Evolutionary conservation across 1,140 invertebrate genomes (phyloP).

Genomic region (Tribolium castaneum): DNA sequence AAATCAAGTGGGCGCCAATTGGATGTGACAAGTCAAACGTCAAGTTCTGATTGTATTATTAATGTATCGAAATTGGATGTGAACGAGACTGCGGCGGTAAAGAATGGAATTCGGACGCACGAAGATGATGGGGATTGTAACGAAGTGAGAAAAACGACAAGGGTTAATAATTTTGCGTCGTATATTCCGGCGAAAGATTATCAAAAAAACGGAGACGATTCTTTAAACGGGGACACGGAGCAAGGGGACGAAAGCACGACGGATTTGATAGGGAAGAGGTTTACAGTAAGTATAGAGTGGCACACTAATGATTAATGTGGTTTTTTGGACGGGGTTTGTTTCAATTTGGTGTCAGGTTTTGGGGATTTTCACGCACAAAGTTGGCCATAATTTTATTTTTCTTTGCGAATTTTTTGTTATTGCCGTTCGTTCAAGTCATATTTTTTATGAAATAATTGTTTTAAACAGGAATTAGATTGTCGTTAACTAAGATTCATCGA

Average conservation of each 20-base stretch:
- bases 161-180: slow-evolving; percentile 67
- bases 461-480: too few relatives aligned
- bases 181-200: slow-evolving; percentile 67
- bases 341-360: too few relatives aligned
- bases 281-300: background rate
- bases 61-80: slow-evolving; percentile 43
- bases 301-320: background rate
- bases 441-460: too few relatives aligned
- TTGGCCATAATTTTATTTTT: too few relatives aligned
- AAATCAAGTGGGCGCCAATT: slow-evolving; percentile 1
- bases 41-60: slow-evolving; percentile 15
- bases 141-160: slow-evolving; percentile 41
- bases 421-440: too few relatives aligned
- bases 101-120: slow-evolving; percentile 44
- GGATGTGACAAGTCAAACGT: slow-evolving; percentile 11
- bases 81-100: slow-evolving; percentile 39
- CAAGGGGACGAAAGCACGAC: slow-evolving; percentile 23
- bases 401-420: too few relatives aligned
- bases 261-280: slow-evolving; percentile 12
- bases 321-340: background rate
- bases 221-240: slow-evolving; percentile 27
- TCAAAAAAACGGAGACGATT: slow-evolving; percentile 42
- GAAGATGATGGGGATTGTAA: slow-evolving; percentile 37
- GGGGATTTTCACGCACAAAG: too few relatives aligned
- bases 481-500: too few relatives aligned